Percentiles rank a stretch among this genome's conserved stretches.
Evolutionary conservation across 1,140 invertebrate species (phyloP).

Genomic region (Zaprionus lachaisei): DNA sequence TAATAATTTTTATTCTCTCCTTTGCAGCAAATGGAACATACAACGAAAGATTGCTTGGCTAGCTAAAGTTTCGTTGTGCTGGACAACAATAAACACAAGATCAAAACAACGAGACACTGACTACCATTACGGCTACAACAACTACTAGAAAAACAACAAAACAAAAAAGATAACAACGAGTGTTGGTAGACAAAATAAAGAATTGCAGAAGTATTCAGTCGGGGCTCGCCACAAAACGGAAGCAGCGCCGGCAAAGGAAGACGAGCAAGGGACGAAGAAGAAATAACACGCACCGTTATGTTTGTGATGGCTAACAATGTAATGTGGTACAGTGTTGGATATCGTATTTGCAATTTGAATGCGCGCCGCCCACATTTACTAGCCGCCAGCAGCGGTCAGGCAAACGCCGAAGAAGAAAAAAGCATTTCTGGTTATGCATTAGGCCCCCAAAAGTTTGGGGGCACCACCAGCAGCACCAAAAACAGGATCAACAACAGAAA

Average conservation of each 20-base stretch:
- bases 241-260: slow-evolving; percentile 26
- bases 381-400: slow-evolving; percentile 62
- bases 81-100: slow-evolving; percentile 38
- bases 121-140: slow-evolving; percentile 2
- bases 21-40: slow-evolving; percentile 56
- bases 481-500: slow-evolving; percentile 49
- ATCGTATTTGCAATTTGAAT: slow-evolving; percentile 77
- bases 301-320: slow-evolving; percentile 84
- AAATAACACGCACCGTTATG: slow-evolving; percentile 71
- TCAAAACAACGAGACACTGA: slow-evolving; percentile 37
- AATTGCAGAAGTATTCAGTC: slow-evolving; percentile 20
- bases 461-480: slow-evolving; percentile 62
- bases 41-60: slow-evolving; percentile 54
- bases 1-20: slow-evolving; percentile 29
- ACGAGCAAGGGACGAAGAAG: slow-evolving; percentile 26
- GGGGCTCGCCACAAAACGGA: slow-evolving; percentile 19
- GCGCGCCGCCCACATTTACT: slow-evolving; percentile 61
- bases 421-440: slow-evolving; percentile 76
- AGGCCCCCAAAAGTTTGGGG: slow-evolving; percentile 84
- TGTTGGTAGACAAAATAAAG: slow-evolving; percentile 2
- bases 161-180: slow-evolving; percentile 27
- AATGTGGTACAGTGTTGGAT: slow-evolving; percentile 81
- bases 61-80: slow-evolving; percentile 51
- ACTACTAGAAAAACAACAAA: slow-evolving; percentile 14
- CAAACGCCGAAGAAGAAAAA: slow-evolving; percentile 50